phyloP scores from a whole-genome alignment of 2,797 vertebrate genomes.

The Pseudopleuronectes americanus region DNA sequence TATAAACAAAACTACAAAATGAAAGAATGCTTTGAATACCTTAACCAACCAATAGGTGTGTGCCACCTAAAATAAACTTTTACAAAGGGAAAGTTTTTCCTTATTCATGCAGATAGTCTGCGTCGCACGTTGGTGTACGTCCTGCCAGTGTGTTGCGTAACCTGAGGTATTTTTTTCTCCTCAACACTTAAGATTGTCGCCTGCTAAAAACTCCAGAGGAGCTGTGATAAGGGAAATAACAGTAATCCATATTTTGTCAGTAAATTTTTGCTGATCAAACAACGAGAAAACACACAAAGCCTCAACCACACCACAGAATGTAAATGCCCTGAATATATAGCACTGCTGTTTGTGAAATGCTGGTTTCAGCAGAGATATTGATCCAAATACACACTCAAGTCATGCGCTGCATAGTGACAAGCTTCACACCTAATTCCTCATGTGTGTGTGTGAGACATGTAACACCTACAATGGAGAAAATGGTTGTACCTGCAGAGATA shows the following conservation, averaged over 20 bases:
- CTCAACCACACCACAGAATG: conserved; percentile 2
- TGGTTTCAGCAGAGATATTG: conserved; percentile 39
- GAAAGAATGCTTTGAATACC: conserved; percentile 26
- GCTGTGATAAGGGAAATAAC: conserved; percentile 14
- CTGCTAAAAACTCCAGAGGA: conserved; percentile 60
- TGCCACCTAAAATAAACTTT: conserved; percentile 30
- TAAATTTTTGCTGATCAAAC: too few species aligned
- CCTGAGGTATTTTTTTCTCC: conserved; percentile 56
- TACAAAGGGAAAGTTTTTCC: conserved; percentile 33
- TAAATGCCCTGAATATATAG: conserved; percentile 57
- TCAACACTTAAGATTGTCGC: conserved; percentile 72
- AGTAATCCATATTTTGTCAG: conserved; percentile 10
- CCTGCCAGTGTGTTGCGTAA: conserved; percentile 39
- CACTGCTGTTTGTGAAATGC: conserved; percentile 37
- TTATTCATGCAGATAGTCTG: conserved; percentile 30
- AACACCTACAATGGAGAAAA: conserved; percentile 12
- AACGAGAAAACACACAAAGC: conserved; percentile 2
- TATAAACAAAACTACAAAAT: conserved; percentile 26
- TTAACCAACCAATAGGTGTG: conserved; percentile 25
- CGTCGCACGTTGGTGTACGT: conserved; percentile 13
- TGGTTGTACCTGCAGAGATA: not conserved
- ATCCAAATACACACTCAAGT: conserved; percentile 12
- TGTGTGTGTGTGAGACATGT: conserved; percentile 18
- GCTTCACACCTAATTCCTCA: conserved; percentile 10
- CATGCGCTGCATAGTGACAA: conserved; percentile 28